Evolutionary conservation across 2,797 vertebrate genomes (phyloP), one percentile per base, ranked within the genome.

Genomic region (Clarias platycephalus): DNA sequence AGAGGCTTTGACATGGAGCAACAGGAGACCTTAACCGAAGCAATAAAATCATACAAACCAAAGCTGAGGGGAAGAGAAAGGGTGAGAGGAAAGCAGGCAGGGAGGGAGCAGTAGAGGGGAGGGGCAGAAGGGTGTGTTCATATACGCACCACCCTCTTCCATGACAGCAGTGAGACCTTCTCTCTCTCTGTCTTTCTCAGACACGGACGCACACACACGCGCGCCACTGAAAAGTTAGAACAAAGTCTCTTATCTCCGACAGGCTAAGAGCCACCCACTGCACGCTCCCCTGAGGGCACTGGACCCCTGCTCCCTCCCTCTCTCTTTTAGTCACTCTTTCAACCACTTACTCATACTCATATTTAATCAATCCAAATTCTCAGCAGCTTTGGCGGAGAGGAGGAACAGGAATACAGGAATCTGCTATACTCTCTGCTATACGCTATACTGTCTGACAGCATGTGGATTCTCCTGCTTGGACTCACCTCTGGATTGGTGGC

Each of bases 401-500:
- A 91, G 91, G 89, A 90, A 83, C 24, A 88, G 89, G 89, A 93
- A 87, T 87, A 92, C 80, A 89, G 82, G 84, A 91, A 88, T 81
- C 80, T 68, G 64, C 28, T 81, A 55, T 49, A 81, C 63, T 28
- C 67, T 87, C 86, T 16, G 64, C 49, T 81, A 55, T 89, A 89
- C 76, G 10, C 49, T 53, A 53, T 53, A 53, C 87, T 86, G 20
- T 77, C 80, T 89, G 89, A 75, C 88, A 86, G 89, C 83, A 82
- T 91, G 84, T 87, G 87, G 90, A 82, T 87, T 86, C 88, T 91
- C 62, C 49, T 81, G 18, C 86, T 93, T 82, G 92, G 92, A 90
- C 84, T 94, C 88, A 89, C 88, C 88, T 92, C 91, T 91, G 94
- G 92, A 94, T 92, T 94, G 91, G 89, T 95, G 92, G 91, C 92